Percentiles rank a stretch among this genome's conserved stretches.
phyloP scores from a whole-genome alignment of 1,140 invertebrate species.

The Tribolium madens region DNA sequence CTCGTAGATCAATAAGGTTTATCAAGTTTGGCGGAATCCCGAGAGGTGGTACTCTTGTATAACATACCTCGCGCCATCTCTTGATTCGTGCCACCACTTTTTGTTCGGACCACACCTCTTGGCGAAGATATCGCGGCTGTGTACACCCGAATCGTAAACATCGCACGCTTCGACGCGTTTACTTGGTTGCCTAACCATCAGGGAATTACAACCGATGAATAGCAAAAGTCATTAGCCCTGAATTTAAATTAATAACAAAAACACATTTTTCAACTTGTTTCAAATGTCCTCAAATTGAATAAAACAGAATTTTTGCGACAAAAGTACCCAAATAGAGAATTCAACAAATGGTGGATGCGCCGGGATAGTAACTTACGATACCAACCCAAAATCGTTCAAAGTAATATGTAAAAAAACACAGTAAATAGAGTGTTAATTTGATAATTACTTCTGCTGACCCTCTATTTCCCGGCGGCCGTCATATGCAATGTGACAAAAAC shows the following conservation, averaged over 20 bases:
- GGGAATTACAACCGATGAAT: neutral
- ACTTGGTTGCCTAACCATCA: slow-evolving; percentile 13
- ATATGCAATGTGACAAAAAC: slow-evolving; percentile 5
- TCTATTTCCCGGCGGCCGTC: neutral
- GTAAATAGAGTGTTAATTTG: neutral
- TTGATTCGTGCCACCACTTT: slow-evolving; percentile 39
- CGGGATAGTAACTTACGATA: neutral
- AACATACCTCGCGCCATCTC: slow-evolving; percentile 46
- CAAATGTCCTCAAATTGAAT: too few species aligned
- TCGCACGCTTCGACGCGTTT: slow-evolving; percentile 3
- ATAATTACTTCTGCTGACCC: neutral
- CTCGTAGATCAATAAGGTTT: slow-evolving; percentile 44
- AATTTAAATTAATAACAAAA: neutral
- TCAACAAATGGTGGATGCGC: slow-evolving; percentile 9
- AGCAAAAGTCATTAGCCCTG: neutral
- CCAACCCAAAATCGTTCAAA: neutral
- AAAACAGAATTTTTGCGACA: too few species aligned
- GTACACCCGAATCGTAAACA: slow-evolving; percentile 9
- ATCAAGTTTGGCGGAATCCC: slow-evolving; percentile 42
- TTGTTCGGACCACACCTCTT: slow-evolving; percentile 47
- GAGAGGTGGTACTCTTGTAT: slow-evolving; percentile 41
- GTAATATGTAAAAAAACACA: too few species aligned
- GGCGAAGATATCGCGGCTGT: slow-evolving; percentile 36
- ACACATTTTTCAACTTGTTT: neutral
- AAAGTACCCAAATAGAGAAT: too few species aligned